Percentiles rank a stretch among this genome's conserved stretches.
phyloP scores from a whole-genome alignment of 2,888 invertebrate species.

The Macaria notata region DNA sequence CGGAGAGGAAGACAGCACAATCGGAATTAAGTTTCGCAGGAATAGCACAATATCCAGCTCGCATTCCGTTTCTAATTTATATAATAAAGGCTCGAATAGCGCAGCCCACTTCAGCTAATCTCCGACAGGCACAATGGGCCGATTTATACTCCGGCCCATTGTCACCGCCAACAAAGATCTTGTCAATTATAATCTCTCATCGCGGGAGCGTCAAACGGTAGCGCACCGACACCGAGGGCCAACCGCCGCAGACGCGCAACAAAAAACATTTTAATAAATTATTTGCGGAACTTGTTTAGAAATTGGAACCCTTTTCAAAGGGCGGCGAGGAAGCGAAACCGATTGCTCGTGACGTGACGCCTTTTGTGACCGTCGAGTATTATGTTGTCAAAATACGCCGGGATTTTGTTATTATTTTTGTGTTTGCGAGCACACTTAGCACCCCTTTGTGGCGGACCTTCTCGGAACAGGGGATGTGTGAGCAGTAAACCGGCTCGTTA shows the following conservation, averaged over 20 bases:
- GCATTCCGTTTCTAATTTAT: slow-evolving; percentile 61
- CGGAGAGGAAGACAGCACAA: slow-evolving; percentile 54
- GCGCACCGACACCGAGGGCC: slow-evolving; percentile 49
- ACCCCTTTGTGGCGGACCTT: slow-evolving; percentile 74
- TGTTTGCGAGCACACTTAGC: slow-evolving; percentile 80
- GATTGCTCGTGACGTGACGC: slow-evolving; percentile 78
- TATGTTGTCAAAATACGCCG: slow-evolving; percentile 82
- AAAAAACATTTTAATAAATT: slow-evolving; percentile 74
- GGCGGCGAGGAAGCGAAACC: slow-evolving; percentile 76
- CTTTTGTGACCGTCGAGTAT: slow-evolving; percentile 78
- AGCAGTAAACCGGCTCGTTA: slow-evolving; percentile 63
- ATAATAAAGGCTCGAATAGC: slow-evolving; percentile 54
- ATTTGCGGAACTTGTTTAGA: slow-evolving; percentile 76
- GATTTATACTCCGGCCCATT: slow-evolving; percentile 72
- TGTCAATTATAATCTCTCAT: slow-evolving; percentile 81
- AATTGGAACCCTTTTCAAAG: slow-evolving; percentile 70
- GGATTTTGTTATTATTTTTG: slow-evolving; percentile 81
- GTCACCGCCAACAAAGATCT: slow-evolving; percentile 77
- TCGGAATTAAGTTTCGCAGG: slow-evolving; percentile 63
- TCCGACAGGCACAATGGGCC: slow-evolving; percentile 60
- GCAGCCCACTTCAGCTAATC: slow-evolving; percentile 62
- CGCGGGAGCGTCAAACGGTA: slow-evolving; percentile 75
- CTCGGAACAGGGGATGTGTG: slow-evolving; percentile 71
- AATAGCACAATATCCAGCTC: slow-evolving; percentile 58
- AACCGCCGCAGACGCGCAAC: slow-evolving; percentile 51